These are phyloP conservation scores for Agrypnus murinus DNA, from an alignment of 2,888 invertebrate species.

Conservation along the genomic window DNA sequence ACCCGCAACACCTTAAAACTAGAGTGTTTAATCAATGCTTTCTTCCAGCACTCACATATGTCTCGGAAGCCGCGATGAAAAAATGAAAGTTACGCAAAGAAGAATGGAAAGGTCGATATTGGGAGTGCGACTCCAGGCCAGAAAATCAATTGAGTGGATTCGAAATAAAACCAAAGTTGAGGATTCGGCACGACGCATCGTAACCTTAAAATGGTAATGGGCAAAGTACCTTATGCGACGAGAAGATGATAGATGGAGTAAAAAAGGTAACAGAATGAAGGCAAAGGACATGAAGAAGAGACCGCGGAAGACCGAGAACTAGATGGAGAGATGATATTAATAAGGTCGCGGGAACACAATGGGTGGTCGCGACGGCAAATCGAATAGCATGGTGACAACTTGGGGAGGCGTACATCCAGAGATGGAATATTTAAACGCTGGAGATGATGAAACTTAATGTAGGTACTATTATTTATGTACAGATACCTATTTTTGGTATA, in stretches of 20 bases:
- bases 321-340: neutral
- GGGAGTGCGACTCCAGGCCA: constrained; percentile 2
- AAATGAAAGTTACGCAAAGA: neutral
- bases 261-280: neutral
- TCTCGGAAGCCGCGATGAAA: neutral
- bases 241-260: constrained; percentile 1
- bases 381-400: neutral
- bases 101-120: neutral
- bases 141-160: constrained; percentile 7
- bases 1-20: neutral
- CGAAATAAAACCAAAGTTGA: constrained; percentile 1
- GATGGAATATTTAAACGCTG: constrained; percentile 5
- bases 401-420: constrained; percentile 14
- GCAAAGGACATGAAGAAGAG: neutral
- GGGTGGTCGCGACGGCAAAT: neutral
- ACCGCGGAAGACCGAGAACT: too few relatives aligned
- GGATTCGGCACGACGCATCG: neutral
- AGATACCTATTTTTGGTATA: too few relatives aligned
- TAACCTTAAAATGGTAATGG: neutral
- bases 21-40: too few relatives aligned
- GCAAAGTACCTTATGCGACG: neutral
- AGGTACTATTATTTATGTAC: too few relatives aligned
- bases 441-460: constrained; percentile 1
- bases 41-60: neutral
- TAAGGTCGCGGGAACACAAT: neutral